phyloP scores from a whole-genome alignment of 1,140 invertebrate genomes.

The Eriosoma lanigerum region DNA sequence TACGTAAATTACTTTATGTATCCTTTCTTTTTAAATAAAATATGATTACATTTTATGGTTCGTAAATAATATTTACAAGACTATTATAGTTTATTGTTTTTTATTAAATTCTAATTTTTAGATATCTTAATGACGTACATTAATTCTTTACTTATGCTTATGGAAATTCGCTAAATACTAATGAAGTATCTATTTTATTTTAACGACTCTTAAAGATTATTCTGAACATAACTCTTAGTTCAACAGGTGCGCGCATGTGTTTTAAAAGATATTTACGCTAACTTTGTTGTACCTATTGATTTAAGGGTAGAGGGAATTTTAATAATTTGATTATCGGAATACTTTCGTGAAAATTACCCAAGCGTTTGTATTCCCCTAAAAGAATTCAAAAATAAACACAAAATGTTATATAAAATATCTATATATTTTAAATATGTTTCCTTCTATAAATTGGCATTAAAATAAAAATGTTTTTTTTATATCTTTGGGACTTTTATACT shows the following conservation, averaged over 20 bases:
- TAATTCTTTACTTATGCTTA: background rate
- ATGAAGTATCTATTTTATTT: background rate
- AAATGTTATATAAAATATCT: slow-evolving; percentile 19
- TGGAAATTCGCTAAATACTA: background rate
- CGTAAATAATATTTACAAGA: background rate
- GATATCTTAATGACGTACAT: background rate
- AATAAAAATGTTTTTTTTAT: slow-evolving; percentile 22
- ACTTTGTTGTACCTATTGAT: background rate
- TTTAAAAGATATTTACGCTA: background rate
- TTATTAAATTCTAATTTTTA: background rate
- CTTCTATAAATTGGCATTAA: background rate
- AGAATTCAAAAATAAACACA: slow-evolving; percentile 7
- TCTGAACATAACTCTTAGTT: background rate
- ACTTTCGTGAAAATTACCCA: background rate
- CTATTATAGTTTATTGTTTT: no score
- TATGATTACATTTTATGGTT: background rate
- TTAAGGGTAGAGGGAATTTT: background rate
- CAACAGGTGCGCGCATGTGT: background rate
- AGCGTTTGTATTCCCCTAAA: background rate
- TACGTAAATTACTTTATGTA: no score
- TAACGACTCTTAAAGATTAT: background rate
- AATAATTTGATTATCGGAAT: slow-evolving; percentile 15
- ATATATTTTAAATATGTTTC: slow-evolving; percentile 15
- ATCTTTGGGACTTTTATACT: background rate
- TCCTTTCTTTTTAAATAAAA: slow-evolving; percentile 4